Evolutionary conservation across 2,888 invertebrate genomes (phyloP).

Genomic region (Steinernema scapterisci): DNA sequence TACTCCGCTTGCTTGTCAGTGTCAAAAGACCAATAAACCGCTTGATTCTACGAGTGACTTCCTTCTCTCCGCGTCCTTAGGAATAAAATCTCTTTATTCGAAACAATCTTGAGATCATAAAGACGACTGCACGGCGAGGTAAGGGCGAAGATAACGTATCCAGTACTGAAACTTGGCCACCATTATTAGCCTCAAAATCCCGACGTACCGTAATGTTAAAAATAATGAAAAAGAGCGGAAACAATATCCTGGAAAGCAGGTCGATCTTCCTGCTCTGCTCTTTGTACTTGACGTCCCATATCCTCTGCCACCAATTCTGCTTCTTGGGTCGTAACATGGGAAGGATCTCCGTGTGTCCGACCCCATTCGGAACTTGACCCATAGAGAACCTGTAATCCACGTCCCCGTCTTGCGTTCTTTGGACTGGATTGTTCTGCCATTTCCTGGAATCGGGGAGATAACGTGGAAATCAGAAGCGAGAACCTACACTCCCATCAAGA

Average conservation of each 20-base stretch:
- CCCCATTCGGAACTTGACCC: not conserved
- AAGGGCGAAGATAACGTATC: constrained; percentile 45
- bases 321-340: not conserved
- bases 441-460: not conserved
- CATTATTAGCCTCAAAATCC: not conserved
- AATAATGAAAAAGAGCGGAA: constrained; percentile 56
- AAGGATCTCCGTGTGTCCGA: not conserved
- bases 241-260: constrained; percentile 55
- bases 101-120: not conserved
- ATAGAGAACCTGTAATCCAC: not conserved
- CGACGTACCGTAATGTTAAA: constrained; percentile 56
- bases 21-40: too few species aligned
- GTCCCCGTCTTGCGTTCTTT: not conserved
- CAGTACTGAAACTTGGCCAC: constrained; percentile 48
- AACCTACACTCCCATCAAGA: constrained; percentile 20
- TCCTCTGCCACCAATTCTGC: constrained; percentile 41
- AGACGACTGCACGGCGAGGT: constrained; percentile 44
- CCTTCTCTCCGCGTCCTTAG: too few species aligned
- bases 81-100: not conserved
- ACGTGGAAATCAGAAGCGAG: not conserved
- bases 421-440: not conserved
- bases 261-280: constrained; percentile 57
- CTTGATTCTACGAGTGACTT: too few species aligned
- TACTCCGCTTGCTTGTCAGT: too few species aligned
- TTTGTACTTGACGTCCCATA: constrained; percentile 49